These are phyloP conservation scores for Lymantria monacha DNA, from an alignment of 2,888 invertebrate genomes.

Conservation along the genomic window DNA sequence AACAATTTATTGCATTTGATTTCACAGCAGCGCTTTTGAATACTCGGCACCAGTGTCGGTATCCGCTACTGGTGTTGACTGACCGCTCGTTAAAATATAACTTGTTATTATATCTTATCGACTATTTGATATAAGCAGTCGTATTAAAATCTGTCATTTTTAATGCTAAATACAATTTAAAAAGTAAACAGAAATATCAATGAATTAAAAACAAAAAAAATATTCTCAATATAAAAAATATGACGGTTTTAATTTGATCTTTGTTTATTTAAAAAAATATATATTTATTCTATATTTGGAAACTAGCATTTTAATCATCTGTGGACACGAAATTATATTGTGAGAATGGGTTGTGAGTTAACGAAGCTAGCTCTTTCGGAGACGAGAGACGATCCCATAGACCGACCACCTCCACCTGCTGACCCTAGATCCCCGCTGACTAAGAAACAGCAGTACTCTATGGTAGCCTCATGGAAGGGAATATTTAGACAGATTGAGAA, in stretches of 20 bases:
- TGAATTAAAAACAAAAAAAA: too few relatives aligned
- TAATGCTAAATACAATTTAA: neutral
- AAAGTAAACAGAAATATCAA: neutral
- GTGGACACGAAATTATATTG: neutral
- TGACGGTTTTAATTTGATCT: too few relatives aligned
- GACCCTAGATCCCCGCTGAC: slow-evolving; percentile 92
- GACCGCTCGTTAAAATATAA: slow-evolving; percentile 8
- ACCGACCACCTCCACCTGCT: slow-evolving; percentile 85
- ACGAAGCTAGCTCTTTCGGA: slow-evolving; percentile 85
- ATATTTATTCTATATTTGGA: too few relatives aligned
- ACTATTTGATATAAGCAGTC: neutral
- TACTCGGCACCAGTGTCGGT: slow-evolving; percentile 28
- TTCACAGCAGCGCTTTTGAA: slow-evolving; percentile 39
- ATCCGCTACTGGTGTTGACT: slow-evolving; percentile 16
- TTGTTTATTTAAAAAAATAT: too few relatives aligned
- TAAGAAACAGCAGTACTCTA: slow-evolving; percentile 92
- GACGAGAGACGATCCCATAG: slow-evolving; percentile 65
- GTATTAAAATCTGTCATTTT: neutral
- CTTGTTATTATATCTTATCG: neutral
- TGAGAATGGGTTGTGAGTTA: slow-evolving; percentile 87
- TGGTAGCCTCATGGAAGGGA: slow-evolving; percentile 95
- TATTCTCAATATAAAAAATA: too few relatives aligned
- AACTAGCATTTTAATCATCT: neutral
- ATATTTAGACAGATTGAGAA: slow-evolving; percentile 93
- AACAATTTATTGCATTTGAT: slow-evolving; percentile 45